phyloP scores from a whole-genome alignment of 2,113 vertebrate species.

The Toxostoma redivivum region DNA sequence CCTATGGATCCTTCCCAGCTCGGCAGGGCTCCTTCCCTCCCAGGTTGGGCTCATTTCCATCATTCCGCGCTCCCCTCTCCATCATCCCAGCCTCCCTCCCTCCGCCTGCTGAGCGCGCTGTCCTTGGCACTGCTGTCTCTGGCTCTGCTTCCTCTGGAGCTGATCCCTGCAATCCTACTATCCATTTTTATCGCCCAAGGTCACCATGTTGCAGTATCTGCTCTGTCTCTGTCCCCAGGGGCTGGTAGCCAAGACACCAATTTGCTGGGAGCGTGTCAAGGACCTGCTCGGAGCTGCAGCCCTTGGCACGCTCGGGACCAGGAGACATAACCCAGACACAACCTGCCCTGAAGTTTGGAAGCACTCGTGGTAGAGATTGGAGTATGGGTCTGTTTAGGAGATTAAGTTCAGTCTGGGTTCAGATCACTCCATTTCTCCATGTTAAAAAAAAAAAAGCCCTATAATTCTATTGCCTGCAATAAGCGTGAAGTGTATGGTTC shows the following conservation, averaged over 20 bases:
- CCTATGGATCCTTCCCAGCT: background rate
- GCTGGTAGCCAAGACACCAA: background rate
- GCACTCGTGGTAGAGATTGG: background rate
- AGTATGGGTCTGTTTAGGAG: background rate
- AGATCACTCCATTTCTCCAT: background rate
- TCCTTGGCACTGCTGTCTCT: background rate
- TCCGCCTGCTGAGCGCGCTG: background rate
- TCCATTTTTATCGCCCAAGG: background rate
- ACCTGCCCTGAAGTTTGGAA: background rate
- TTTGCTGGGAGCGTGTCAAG: background rate
- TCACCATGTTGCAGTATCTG: background rate
- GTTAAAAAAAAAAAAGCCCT: background rate
- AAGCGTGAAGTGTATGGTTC: background rate
- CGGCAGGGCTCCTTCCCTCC: rapidly evolving
- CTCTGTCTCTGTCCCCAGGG: background rate
- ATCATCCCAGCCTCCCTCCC: background rate
- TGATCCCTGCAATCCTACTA: background rate
- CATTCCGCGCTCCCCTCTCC: rapidly evolving
- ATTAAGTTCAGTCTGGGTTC: conserved; percentile 18
- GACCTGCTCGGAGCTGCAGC: background rate
- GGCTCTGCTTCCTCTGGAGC: background rate
- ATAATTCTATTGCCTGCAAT: background rate
- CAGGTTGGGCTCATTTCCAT: background rate
- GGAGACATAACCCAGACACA: background rate
- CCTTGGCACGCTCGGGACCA: background rate